Evolutionary conservation across 1,140 invertebrate genomes (phyloP).

Genomic region (Bombus pyrosoma): DNA sequence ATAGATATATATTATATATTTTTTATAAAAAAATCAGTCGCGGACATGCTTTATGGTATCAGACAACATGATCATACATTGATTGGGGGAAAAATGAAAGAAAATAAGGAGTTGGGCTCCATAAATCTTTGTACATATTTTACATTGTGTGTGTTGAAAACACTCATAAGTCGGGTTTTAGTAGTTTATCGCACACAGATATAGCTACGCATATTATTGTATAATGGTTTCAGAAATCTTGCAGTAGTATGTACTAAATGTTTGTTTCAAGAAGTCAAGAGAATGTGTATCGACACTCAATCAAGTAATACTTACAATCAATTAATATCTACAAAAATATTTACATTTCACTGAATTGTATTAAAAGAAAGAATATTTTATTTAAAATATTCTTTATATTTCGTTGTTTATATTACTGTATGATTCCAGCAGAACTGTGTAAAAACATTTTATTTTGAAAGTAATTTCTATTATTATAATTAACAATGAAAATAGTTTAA

Average conservation of each 20-base stretch:
- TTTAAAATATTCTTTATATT: conserved; percentile 14
- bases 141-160: conserved; percentile 59
- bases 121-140: conserved; percentile 70
- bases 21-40: conserved; percentile 67
- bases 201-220: conserved; percentile 52
- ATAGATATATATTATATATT: conserved; percentile 64
- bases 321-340: neutral
- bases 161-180: conserved; percentile 49
- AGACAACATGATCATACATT: conserved; percentile 31
- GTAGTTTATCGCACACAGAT: conserved; percentile 55
- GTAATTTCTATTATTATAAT: neutral
- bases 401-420: neutral
- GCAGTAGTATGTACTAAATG: conserved; percentile 35
- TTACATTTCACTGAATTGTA: neutral
- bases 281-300: conserved; percentile 53
- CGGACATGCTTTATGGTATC: conserved; percentile 45
- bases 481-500: conserved; percentile 9
- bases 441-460: neutral
- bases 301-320: conserved; percentile 12
- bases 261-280: conserved; percentile 51
- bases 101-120: conserved; percentile 41
- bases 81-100: conserved; percentile 22
- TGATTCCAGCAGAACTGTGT: neutral
- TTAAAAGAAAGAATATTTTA: neutral
- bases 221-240: conserved; percentile 62